A percentile compares a stretch with the other conserved stretches of the same genome.
These are phyloP conservation scores for Nymphalis urticae DNA, from an alignment of 2,888 invertebrate species.

Conservation along the genomic window DNA sequence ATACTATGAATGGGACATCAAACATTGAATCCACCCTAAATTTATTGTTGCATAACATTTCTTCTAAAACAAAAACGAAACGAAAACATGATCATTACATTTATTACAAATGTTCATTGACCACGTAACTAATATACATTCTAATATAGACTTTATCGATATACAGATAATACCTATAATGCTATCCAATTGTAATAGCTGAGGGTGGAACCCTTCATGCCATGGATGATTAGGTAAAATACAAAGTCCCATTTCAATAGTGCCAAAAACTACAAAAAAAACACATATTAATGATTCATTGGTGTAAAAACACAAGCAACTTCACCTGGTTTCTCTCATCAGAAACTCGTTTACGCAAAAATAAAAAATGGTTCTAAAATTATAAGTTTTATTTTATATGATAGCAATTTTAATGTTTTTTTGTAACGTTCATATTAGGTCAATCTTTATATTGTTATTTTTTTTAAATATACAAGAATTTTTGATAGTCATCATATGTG, in stretches of 20 bases:
- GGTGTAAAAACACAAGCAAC: not conserved
- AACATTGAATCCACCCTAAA: not conserved
- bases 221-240: constrained; percentile 38
- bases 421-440: no score
- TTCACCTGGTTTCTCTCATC: not conserved
- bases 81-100: not conserved
- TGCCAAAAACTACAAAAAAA: constrained; percentile 1
- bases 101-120: constrained; percentile 4
- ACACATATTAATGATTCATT: not conserved
- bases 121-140: not conserved
- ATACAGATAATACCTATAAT: constrained; percentile 10
- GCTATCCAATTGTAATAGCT: not conserved
- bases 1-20: not conserved
- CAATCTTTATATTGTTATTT: no score
- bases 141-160: not conserved
- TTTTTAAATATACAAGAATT: no score
- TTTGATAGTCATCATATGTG: not conserved
- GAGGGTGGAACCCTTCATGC: constrained; percentile 37
- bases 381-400: no score
- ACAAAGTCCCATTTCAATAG: constrained; percentile 37
- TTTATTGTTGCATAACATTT: not conserved
- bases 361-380: no score
- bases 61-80: not conserved
- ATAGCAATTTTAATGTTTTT: no score
- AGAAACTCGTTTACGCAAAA: no score